A percentile compares a stretch with the other conserved stretches of the same genome.
phyloP scores from a whole-genome alignment of 2,113 vertebrate species.

The Hiodon tergisus region DNA sequence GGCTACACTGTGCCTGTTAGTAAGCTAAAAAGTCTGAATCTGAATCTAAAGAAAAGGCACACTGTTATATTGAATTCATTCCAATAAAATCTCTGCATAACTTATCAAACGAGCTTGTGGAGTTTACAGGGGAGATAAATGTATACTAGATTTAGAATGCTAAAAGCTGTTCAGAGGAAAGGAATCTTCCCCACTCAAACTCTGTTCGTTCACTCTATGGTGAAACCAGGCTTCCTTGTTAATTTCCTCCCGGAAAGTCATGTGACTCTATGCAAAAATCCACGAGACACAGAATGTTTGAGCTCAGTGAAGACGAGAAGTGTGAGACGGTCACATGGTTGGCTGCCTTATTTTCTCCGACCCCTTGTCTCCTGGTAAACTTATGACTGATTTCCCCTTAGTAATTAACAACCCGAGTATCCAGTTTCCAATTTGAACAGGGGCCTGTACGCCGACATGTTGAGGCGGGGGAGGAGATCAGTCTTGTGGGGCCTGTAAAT shows the following conservation, averaged over 20 bases:
- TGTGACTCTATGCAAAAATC: neutral
- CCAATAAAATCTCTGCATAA: neutral
- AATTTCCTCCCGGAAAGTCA: neutral
- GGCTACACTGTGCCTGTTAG: too few relatives aligned
- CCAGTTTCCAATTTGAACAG: conserved; percentile 4
- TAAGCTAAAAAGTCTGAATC: neutral
- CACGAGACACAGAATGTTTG: neutral
- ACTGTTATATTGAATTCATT: neutral
- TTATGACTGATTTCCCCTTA: conserved; percentile 1
- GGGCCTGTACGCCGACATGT: neutral
- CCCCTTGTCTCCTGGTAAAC: conserved; percentile 1
- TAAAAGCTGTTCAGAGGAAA: neutral
- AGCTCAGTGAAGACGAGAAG: neutral
- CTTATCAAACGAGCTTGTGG: neutral
- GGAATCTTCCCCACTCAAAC: neutral
- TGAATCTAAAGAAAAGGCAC: neutral
- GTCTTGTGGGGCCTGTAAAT: neutral
- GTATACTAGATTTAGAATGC: neutral
- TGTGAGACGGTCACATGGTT: neutral
- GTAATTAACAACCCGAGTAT: conserved; percentile 7
- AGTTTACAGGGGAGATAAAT: neutral
- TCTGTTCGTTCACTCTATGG: neutral
- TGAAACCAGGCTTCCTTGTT: neutral
- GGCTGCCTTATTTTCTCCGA: neutral
- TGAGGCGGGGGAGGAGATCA: too few relatives aligned